phyloP scores from a whole-genome alignment of 2,113 vertebrate genomes.

The Hyla sarda region DNA sequence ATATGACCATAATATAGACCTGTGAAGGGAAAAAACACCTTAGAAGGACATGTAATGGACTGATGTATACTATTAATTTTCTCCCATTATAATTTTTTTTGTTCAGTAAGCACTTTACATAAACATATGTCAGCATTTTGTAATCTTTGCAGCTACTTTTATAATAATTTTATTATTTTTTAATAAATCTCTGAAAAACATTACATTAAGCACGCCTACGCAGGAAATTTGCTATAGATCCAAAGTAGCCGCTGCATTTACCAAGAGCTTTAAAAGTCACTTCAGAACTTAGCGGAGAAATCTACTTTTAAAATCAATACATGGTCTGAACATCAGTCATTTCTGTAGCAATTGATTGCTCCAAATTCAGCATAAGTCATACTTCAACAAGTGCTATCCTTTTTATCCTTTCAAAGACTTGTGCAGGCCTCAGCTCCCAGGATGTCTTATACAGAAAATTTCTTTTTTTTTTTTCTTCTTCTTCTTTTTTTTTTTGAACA shows the following conservation, averaged over 20 bases:
- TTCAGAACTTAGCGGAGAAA: conserved; percentile 43
- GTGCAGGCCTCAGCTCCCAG: conserved; percentile 24
- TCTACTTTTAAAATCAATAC: conserved; percentile 55
- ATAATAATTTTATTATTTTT: not conserved
- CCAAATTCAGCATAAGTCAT: conserved; percentile 53
- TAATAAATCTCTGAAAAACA: conserved; percentile 12
- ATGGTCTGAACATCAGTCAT: conserved; percentile 48
- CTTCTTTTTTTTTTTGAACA: conserved; percentile 18
- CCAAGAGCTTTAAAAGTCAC: conserved; percentile 52
- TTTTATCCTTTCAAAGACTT: conserved; percentile 47
- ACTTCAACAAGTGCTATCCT: conserved; percentile 46
- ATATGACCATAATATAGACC: too few species aligned
- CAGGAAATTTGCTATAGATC: conserved; percentile 33
- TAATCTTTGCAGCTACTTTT: not conserved
- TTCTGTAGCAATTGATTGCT: conserved; percentile 48
- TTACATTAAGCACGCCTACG: not conserved
- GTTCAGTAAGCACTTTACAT: not conserved
- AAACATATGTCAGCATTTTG: not conserved
- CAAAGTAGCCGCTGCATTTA: conserved; percentile 36
- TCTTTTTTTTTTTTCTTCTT: conserved; percentile 29
- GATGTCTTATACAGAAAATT: conserved; percentile 44
- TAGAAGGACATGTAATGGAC: too few species aligned
- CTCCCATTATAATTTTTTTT: too few species aligned
- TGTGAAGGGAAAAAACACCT: too few species aligned
- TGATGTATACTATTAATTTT: too few species aligned